Evolutionary conservation across 2,797 vertebrate species (phyloP).

Genomic region (Parauchenoglanis punctatus): DNA sequence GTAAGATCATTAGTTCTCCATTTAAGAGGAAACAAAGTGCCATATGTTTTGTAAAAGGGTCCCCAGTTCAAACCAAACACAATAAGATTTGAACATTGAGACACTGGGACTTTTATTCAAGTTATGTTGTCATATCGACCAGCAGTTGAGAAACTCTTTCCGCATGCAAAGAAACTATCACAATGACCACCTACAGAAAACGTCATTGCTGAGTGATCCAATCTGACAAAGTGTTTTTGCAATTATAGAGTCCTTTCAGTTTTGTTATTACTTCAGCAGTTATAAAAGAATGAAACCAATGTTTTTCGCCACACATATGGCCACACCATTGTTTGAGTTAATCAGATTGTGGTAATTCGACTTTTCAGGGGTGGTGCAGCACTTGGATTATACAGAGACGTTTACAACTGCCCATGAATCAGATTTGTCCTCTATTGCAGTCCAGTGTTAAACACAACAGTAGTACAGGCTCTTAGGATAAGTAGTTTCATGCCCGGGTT

Average conservation of each 20-base stretch:
- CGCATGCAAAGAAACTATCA: background rate
- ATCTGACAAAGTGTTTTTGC: background rate
- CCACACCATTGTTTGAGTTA: background rate
- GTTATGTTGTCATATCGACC: background rate
- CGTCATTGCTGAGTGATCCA: background rate
- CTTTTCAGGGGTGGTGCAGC: background rate
- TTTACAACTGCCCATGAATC: background rate
- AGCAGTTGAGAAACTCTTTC: background rate
- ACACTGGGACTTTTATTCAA: background rate
- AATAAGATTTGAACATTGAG: background rate
- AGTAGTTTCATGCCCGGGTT: background rate
- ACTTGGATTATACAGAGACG: background rate
- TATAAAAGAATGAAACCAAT: background rate
- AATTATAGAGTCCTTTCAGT: background rate
- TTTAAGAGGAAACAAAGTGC: background rate
- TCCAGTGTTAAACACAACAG: background rate
- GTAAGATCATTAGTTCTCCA: slow-evolving; percentile 34
- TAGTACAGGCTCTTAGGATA: background rate
- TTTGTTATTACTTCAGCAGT: background rate
- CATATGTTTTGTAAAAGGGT: background rate
- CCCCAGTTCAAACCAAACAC: background rate
- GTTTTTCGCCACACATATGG: background rate
- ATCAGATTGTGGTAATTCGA: background rate
- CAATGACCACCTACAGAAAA: background rate
- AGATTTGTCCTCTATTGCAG: background rate